phyloP scores from a whole-genome alignment of 2,113 vertebrate genomes.

The Austrofundulus limnaeus region DNA sequence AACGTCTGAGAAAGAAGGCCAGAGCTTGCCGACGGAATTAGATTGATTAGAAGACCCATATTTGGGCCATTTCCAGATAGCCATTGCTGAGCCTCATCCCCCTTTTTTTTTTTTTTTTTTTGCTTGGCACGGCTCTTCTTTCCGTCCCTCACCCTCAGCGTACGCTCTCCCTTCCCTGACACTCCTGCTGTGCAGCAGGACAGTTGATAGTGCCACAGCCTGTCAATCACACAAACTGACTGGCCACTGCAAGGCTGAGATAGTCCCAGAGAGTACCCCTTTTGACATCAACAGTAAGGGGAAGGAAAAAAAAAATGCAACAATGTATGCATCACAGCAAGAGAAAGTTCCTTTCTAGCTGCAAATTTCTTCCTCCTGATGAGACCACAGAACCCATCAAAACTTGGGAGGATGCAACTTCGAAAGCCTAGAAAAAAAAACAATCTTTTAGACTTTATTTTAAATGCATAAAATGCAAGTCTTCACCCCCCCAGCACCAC shows the following conservation, averaged over 20 bases:
- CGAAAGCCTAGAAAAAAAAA: conserved; percentile 34
- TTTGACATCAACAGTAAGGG: conserved; percentile 53
- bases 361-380: conserved; percentile 34
- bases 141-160: conserved; percentile 52
- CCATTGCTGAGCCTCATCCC: conserved; percentile 61
- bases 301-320: conserved; percentile 48
- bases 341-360: conserved; percentile 26
- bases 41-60: conserved; percentile 84
- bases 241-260: conserved; percentile 72
- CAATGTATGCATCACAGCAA: conserved; percentile 46
- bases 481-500: conserved; percentile 44
- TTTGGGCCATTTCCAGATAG: conserved; percentile 77
- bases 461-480: conserved; percentile 55
- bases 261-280: conserved; percentile 64
- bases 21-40: conserved; percentile 85
- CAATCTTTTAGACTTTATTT: conserved; percentile 61
- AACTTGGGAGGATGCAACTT: conserved; percentile 37
- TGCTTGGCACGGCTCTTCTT: conserved; percentile 57
- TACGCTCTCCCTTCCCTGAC: conserved; percentile 44
- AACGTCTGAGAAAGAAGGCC: conserved; percentile 87
- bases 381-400: conserved; percentile 32
- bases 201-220: conserved; percentile 78
- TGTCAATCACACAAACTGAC: conserved; percentile 79
- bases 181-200: conserved; percentile 70
- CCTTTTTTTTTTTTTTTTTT: too few species aligned